Conservation (phyloP, 35 echinoderm and acorn worm genomes). For the Nesometra sesokonis region DNA sequence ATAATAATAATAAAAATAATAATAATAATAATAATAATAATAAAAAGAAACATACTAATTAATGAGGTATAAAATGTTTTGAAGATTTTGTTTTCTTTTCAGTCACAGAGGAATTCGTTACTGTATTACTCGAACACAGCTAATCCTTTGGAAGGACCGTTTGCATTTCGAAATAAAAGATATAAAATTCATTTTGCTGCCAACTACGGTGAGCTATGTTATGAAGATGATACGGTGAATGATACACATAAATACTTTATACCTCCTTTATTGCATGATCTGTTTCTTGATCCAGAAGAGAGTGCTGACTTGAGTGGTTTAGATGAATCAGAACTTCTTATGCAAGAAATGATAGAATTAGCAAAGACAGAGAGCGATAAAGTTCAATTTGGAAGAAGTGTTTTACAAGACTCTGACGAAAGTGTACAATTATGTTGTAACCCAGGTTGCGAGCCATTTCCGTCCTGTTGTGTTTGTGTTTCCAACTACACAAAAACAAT, state of each 20-base stretch:
- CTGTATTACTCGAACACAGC: not conserved
- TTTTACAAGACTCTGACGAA: not conserved
- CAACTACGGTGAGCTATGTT: not conserved
- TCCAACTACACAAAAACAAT: not conserved
- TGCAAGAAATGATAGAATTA: not conserved
- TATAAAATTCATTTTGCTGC: not conserved
- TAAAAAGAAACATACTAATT: not conserved
- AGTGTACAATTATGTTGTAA: not conserved
- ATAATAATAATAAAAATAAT: no score
- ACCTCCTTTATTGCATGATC: not conserved
- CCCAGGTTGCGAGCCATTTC: not conserved
- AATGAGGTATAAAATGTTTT: no score
- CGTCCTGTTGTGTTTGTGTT: not conserved
- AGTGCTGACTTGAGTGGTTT: not conserved
- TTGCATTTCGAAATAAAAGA: not conserved
- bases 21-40: no score
- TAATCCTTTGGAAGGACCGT: not conserved
- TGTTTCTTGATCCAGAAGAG: not conserved
- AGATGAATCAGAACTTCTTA: not conserved
- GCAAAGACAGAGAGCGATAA: not conserved
- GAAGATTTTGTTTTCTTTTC: not conserved
- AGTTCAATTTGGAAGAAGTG: not conserved
- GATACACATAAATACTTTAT: not conserved
- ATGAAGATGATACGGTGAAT: not conserved
- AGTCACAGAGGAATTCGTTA: not conserved